Conservation (phyloP, 2,888 invertebrate genomes). For the Augiades crinisus region DNA sequence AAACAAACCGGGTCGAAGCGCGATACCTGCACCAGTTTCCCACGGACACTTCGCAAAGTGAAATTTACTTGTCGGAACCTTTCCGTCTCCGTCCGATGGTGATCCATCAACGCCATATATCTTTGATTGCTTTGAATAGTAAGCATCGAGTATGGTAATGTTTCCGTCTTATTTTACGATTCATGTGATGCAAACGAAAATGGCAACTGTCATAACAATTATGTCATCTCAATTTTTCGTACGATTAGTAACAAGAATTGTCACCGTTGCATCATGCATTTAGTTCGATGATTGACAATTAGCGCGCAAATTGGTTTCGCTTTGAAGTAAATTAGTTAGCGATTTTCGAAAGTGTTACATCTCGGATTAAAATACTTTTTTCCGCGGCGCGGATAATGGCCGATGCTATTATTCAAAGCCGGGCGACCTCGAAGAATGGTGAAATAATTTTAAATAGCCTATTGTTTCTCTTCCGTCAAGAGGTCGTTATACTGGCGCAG, state of each 20-base stretch:
- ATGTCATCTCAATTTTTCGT: not conserved
- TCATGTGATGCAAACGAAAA: no score
- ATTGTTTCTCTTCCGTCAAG: slow-evolving; percentile 61
- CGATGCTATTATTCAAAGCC: slow-evolving; percentile 20
- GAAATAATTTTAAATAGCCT: slow-evolving; percentile 59
- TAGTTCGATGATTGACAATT: slow-evolving; percentile 11
- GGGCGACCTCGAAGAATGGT: slow-evolving; percentile 36
- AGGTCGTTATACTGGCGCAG: slow-evolving; percentile 29
- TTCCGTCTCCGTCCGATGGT: not conserved
- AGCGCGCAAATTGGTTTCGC: not conserved
- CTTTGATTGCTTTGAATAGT: not conserved
- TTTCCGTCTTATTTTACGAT: no score
- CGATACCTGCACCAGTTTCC: slow-evolving; percentile 40
- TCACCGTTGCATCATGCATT: slow-evolving; percentile 20
- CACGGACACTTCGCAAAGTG: slow-evolving; percentile 30
- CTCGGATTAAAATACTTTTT: slow-evolving; percentile 11
- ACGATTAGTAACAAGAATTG: not conserved
- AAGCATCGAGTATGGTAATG: not conserved
- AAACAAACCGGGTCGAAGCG: slow-evolving; percentile 60
- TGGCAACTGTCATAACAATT: not conserved
- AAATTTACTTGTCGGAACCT: slow-evolving; percentile 21
- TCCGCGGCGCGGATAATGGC: slow-evolving; percentile 8
- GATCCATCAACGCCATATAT: not conserved
- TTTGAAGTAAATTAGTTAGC: slow-evolving; percentile 1
- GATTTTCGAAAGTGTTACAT: slow-evolving; percentile 26